Percentiles rank a stretch among this genome's conserved stretches.
Conservation (phyloP, 2,797 vertebrate genomes). For the Molothrus ater region DNA sequence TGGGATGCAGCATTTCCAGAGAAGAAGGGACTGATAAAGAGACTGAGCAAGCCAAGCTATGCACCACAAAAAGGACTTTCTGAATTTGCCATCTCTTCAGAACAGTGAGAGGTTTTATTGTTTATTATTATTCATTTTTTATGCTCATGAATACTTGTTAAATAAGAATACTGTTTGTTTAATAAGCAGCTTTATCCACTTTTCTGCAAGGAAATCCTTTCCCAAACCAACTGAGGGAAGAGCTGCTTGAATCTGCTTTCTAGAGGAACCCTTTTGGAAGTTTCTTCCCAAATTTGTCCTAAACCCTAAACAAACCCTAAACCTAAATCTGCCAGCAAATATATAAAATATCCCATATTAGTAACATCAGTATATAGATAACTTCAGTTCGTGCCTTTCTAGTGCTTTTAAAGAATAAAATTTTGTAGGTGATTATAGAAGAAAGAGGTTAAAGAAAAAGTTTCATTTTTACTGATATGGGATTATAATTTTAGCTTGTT, state of each 20-base stretch:
- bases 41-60: accelerated
- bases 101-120: not conserved
- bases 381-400: not conserved
- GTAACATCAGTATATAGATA: not conserved
- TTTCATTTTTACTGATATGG: accelerated
- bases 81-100: not conserved
- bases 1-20: not conserved
- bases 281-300: not conserved
- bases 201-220: not conserved
- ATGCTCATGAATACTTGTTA: not conserved
- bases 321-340: not conserved
- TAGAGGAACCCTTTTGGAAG: not conserved
- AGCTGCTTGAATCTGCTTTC: not conserved
- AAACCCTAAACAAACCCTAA: not conserved
- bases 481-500: not conserved
- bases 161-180: not conserved
- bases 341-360: not conserved
- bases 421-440: not conserved
- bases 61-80: not conserved
- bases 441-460: not conserved
- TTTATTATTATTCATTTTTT: not conserved
- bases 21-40: not conserved
- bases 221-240: not conserved
- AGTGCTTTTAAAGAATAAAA: not conserved
- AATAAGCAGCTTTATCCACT: not conserved